A percentile compares a stretch with the other conserved stretches of the same genome.
phyloP scores from a whole-genome alignment of 2,888 invertebrate species.

The Dynastes tityus region DNA sequence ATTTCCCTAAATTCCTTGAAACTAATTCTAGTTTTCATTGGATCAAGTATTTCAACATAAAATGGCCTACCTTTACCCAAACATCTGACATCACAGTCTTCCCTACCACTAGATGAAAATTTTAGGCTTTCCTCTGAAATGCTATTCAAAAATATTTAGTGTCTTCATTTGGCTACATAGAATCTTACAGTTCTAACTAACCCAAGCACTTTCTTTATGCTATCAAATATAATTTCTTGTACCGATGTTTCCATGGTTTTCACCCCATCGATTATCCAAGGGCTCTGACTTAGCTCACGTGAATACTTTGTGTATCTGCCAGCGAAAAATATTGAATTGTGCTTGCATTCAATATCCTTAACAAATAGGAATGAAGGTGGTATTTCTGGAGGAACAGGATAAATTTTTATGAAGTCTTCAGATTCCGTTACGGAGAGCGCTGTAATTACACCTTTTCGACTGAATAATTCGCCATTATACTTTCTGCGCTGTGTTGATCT shows the following conservation, averaged over 20 bases:
- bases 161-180: neutral
- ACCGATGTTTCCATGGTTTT: constrained; percentile 90
- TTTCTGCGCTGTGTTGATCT: constrained; percentile 68
- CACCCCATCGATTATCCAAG: constrained; percentile 90
- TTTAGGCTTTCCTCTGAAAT: constrained; percentile 69
- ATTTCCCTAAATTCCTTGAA: constrained; percentile 72
- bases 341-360: constrained; percentile 73
- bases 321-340: constrained; percentile 78
- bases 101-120: constrained; percentile 93
- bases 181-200: constrained; percentile 60
- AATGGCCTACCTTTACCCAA: constrained; percentile 95
- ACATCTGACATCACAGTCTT: constrained; percentile 97
- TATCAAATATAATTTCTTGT: constrained; percentile 87
- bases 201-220: constrained; percentile 76
- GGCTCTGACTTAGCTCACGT: constrained; percentile 91
- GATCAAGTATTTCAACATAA: constrained; percentile 87
- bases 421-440: constrained; percentile 71
- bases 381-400: constrained; percentile 72
- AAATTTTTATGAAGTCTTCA: constrained; percentile 71
- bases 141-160: constrained; percentile 51
- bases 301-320: constrained; percentile 89
- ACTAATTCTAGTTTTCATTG: constrained; percentile 73
- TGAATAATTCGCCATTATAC: constrained; percentile 73
- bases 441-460: constrained; percentile 78
- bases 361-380: constrained; percentile 70